phyloP scores from a whole-genome alignment of 2,888 invertebrate species.

The Acronicta psi region DNA sequence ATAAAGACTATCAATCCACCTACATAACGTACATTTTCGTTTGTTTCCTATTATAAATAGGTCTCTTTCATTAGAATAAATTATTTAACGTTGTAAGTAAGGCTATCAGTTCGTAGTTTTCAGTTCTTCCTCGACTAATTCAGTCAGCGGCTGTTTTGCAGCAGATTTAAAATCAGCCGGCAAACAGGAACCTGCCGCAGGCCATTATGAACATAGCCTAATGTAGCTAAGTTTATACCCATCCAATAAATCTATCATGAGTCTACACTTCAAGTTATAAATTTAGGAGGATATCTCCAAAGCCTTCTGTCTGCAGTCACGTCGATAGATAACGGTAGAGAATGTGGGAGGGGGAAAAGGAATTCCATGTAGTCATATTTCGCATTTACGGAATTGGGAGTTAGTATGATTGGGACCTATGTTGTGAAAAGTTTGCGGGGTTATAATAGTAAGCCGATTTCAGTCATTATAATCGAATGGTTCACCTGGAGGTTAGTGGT shows the following conservation, averaged over 20 bases:
- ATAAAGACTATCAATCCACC: no score
- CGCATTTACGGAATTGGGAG: constrained; percentile 23
- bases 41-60: no score
- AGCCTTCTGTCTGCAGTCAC: constrained; percentile 35
- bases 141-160: neutral
- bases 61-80: neutral
- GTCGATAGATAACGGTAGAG: constrained; percentile 35
- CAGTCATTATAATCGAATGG: no score
- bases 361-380: constrained; percentile 46
- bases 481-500: no score
- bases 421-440: neutral
- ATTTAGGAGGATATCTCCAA: constrained; percentile 42
- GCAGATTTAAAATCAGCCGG: neutral
- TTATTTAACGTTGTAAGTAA: no score
- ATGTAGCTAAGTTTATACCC: constrained; percentile 38
- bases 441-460: no score
- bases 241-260: constrained; percentile 47
- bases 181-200: neutral
- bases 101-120: no score
- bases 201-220: neutral
- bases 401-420: constrained; percentile 7
- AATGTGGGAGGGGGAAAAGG: constrained; percentile 17
- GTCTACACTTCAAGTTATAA: constrained; percentile 40
- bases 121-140: neutral
- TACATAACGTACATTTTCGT: no score